phyloP scores from a whole-genome alignment of 2,888 invertebrate genomes.

The Cataglyphis livida region DNA sequence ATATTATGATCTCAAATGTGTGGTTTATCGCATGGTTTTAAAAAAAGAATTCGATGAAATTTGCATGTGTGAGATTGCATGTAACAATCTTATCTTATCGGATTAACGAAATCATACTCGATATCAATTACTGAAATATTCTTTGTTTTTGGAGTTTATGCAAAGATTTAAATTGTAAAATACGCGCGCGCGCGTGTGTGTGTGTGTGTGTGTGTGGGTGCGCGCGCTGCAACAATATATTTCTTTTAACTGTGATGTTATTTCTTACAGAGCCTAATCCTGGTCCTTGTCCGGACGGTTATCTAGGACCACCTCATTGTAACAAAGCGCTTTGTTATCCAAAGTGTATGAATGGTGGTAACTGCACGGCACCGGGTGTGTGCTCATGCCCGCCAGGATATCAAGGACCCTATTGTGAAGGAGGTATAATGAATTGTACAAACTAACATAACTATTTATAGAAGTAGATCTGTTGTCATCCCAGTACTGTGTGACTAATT shows the following conservation, averaged over 20 bases:
- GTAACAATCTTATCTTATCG: constrained; percentile 24
- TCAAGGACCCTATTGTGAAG: constrained; percentile 96
- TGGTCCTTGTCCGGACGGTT: constrained; percentile 95
- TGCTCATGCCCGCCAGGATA: constrained; percentile 96
- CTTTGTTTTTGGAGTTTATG: constrained; percentile 16
- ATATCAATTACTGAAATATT: constrained; percentile 14
- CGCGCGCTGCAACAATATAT: not conserved
- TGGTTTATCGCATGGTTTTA: not conserved
- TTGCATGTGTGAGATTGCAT: constrained; percentile 18
- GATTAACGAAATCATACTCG: constrained; percentile 25
- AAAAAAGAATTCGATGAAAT: constrained; percentile 1
- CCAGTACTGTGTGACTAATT: not conserved
- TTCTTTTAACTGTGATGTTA: constrained; percentile 9
- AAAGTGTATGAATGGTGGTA: constrained; percentile 96
- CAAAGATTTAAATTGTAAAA: constrained; percentile 21
- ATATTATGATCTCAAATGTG: constrained; percentile 8
- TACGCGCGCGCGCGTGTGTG: too few species aligned
- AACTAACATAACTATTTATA: not conserved
- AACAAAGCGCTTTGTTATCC: constrained; percentile 96
- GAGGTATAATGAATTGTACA: constrained; percentile 87
- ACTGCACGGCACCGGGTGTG: constrained; percentile 95
- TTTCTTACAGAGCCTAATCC: constrained; percentile 92
- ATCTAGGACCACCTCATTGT: constrained; percentile 94
- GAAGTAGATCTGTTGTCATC: not conserved
- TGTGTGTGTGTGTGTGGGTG: too few species aligned